These are phyloP conservation scores for Cephus runcator DNA, from an alignment of 2,888 invertebrate species.

Conservation along the genomic window DNA sequence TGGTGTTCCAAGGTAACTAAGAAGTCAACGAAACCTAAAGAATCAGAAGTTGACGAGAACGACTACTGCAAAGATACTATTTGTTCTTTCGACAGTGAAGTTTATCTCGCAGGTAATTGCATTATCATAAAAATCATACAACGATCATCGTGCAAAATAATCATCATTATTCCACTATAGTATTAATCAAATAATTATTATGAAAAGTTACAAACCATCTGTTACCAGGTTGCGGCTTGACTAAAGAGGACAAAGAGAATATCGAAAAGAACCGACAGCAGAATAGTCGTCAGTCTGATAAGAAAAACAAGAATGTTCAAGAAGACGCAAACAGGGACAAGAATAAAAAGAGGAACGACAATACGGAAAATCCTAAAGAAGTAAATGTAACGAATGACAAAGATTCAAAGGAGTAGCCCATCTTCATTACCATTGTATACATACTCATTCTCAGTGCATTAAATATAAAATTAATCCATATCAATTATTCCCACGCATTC, in stretches of 20 bases:
- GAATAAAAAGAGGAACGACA: not conserved
- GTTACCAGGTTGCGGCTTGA: constrained; percentile 35
- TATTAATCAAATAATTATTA: not conserved
- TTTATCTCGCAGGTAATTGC: constrained; percentile 41
- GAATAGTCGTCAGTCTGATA: not conserved
- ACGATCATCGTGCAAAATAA: not conserved
- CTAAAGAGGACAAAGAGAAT: constrained; percentile 33
- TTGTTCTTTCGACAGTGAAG: constrained; percentile 46
- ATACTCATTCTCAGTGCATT: not conserved
- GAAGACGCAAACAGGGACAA: not conserved
- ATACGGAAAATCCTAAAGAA: not conserved
- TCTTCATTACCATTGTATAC: not conserved
- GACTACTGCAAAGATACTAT: constrained; percentile 36
- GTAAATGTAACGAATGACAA: not conserved
- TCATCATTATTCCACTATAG: not conserved
- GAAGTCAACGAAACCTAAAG: constrained; percentile 5
- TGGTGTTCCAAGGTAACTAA: constrained; percentile 3
- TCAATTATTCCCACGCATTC: not conserved
- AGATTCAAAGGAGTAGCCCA: not conserved
- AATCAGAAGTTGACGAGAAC: not conserved
- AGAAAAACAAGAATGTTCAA: not conserved
- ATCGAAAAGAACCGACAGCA: constrained; percentile 28
- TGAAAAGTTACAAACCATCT: not conserved
- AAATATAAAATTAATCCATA: not conserved
- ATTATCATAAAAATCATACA: not conserved